Conservation (phyloP, 2,113 vertebrate species). For the Calidris pygmaea region DNA sequence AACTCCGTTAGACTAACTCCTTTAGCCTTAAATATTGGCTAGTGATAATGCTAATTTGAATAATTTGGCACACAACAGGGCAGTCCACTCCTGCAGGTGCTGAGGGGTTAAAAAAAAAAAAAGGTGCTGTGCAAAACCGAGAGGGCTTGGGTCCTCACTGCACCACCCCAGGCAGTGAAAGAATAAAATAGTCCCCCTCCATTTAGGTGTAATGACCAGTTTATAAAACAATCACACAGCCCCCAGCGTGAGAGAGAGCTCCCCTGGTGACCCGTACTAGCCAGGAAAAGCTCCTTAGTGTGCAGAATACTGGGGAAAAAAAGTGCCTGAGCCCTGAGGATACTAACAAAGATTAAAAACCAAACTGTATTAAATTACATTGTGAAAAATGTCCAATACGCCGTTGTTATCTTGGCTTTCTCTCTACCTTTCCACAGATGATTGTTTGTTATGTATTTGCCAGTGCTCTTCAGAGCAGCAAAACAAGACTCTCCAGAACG, state of each 20-base stretch:
- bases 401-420: neutral
- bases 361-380: neutral
- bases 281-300: neutral
- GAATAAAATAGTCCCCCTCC: neutral
- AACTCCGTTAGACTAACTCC: neutral
- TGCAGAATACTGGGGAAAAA: neutral
- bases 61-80: neutral
- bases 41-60: neutral
- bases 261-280: neutral
- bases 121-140: neutral
- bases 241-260: neutral
- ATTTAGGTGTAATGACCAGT: neutral
- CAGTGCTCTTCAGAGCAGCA: neutral
- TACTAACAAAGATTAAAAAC: neutral
- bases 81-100: neutral
- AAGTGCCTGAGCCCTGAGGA: neutral
- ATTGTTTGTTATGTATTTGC: neutral
- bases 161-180: neutral
- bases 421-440: neutral
- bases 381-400: neutral
- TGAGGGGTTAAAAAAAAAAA: neutral
- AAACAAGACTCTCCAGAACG: constrained; percentile 11
- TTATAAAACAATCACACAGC: neutral
- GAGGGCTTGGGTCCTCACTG: neutral
- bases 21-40: neutral